phyloP scores from a whole-genome alignment of 2,797 vertebrate species.

The Limosa lapponica region DNA sequence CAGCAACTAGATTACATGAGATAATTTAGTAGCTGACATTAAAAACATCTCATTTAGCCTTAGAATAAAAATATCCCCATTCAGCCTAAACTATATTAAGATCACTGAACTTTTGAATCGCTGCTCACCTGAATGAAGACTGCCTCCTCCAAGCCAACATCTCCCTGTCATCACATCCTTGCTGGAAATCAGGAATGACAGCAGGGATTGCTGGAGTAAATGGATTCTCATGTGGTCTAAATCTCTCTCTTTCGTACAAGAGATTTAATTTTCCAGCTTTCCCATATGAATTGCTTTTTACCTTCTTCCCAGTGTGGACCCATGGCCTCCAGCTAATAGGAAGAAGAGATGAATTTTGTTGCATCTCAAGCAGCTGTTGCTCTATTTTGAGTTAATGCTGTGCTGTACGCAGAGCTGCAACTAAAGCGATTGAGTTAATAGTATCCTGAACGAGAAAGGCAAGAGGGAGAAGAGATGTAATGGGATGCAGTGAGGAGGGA shows the following conservation, averaged over 20 bases:
- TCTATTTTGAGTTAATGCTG: neutral
- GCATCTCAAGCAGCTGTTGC: slow-evolving; percentile 11
- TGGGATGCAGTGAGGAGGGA: neutral
- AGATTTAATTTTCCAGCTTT: neutral
- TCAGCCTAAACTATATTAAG: neutral
- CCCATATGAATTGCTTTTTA: neutral
- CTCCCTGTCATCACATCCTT: neutral
- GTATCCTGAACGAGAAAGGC: neutral
- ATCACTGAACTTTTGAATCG: neutral
- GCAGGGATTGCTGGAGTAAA: neutral
- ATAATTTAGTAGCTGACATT: slow-evolving; percentile 36
- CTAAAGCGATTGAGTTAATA: neutral
- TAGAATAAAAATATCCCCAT: slow-evolving; percentile 30
- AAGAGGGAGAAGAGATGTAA: neutral
- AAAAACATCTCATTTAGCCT: slow-evolving; percentile 30
- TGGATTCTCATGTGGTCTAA: neutral
- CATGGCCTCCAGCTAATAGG: neutral
- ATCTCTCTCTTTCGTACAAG: neutral
- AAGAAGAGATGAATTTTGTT: neutral
- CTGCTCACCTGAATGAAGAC: slow-evolving; percentile 2
- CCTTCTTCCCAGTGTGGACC: neutral
- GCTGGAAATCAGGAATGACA: neutral
- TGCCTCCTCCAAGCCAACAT: neutral
- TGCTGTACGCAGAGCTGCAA: neutral
- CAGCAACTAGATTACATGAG: neutral